phyloP scores from a whole-genome alignment of 2,888 invertebrate species.

The Leptodirus hochenwartii region DNA sequence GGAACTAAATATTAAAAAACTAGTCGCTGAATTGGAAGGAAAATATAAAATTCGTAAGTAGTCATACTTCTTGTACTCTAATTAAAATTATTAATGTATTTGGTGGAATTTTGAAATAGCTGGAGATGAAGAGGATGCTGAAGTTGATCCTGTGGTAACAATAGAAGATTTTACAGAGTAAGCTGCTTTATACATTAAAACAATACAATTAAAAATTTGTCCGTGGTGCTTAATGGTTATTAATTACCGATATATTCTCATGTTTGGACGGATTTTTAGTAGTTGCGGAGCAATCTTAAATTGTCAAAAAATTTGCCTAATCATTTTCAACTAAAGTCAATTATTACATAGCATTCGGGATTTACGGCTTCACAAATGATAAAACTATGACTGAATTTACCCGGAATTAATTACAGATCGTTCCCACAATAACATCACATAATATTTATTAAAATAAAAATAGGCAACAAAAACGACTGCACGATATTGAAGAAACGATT shows the following conservation, averaged over 20 bases:
- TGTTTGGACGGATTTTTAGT: too few species aligned
- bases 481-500: conserved; percentile 18
- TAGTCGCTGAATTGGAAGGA: conserved; percentile 15
- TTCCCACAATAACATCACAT: background rate
- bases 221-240: too few species aligned
- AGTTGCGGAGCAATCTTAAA: too few species aligned
- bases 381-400: too few species aligned
- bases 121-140: conserved; percentile 6
- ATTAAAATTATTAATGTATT: background rate
- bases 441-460: conserved; percentile 7
- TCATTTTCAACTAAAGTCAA: too few species aligned
- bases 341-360: too few species aligned
- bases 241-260: too few species aligned
- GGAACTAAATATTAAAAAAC: conserved; percentile 17
- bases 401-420: background rate
- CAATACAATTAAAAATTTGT: conserved; percentile 4
- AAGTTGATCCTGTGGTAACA: conserved; percentile 13
- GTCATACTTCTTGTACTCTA: background rate
- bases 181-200: conserved; percentile 8
- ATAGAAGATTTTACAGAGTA: conserved; percentile 19
- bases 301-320: too few species aligned
- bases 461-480: conserved; percentile 21
- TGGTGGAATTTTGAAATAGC: conserved; percentile 2
- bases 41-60: conserved; percentile 8
- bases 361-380: too few species aligned